Conservation (phyloP, 2,113 vertebrate genomes). For the Rhynchopsitta pachyrhyncha region DNA sequence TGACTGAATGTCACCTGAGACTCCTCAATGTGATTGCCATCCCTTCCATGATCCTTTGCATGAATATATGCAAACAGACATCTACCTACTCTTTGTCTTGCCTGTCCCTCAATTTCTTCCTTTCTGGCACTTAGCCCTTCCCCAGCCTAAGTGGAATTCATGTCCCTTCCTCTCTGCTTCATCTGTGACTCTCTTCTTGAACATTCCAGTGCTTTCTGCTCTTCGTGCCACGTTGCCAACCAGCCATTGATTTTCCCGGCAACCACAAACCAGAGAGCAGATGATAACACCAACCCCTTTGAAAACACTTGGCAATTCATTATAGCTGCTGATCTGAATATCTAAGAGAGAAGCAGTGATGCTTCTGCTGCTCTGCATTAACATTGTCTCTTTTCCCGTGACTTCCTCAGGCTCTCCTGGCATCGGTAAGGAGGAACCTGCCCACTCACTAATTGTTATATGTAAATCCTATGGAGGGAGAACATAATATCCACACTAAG, state of each 20-base stretch:
- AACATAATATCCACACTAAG: background rate
- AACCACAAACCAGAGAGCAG: background rate
- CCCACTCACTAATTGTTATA: background rate
- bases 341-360: background rate
- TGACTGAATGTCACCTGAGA: background rate
- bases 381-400: rapidly evolving
- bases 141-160: rapidly evolving
- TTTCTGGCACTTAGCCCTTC: background rate
- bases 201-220: background rate
- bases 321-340: background rate
- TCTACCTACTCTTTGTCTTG: background rate
- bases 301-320: background rate
- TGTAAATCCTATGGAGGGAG: background rate
- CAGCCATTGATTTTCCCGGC: background rate
- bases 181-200: background rate
- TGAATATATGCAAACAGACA: background rate
- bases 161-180: background rate
- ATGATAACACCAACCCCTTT: background rate
- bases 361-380: background rate
- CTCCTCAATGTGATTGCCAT: background rate
- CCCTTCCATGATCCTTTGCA: background rate
- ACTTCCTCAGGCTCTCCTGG: background rate
- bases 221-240: background rate
- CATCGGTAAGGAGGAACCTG: background rate
- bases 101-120: background rate